Evolutionary conservation across 2,113 vertebrate genomes (phyloP), one percentile per base, ranked within the genome.

Genomic region (Heloderma charlesbogerti): DNA sequence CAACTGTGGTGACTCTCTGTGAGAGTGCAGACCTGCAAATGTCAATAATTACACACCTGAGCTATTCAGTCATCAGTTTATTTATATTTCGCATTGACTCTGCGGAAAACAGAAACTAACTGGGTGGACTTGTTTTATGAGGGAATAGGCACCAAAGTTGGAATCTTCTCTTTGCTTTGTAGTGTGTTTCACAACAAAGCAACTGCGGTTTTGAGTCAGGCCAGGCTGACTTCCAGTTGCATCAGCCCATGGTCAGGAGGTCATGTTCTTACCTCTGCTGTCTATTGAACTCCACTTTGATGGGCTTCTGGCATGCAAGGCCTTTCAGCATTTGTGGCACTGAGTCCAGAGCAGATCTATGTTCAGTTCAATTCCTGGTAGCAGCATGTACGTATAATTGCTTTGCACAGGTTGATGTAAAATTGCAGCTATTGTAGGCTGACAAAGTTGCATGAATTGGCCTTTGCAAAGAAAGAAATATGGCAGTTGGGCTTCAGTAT

Each of bases 1-100:
- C 27, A 3, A 67, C 5, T 54, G 34, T 34, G 5, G 87, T 8
- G 78, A 0, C 27, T 0, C 5, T 3, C 10, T 6, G 0, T 10
- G 6, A 72, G 54, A 63, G 37, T 87, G 27, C 25, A 57, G 40
- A 34, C 31, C 71, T 34, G 81, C 54, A 83, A 63, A 37, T 75
- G 69, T 74, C 80, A 48, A 89, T 60, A 84, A 75, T 83, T 54
- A 27, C 77, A 74, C 51, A 60, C 25, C 63, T 72, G 43, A 37
- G 51, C 63, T 34, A 74, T 60, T 74, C 88, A 60, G 13, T 37
- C 18, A 3, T 25, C 34, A 57, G 67, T 71, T 48, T 67, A 48
- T 81, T 88, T 88, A 54, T 71, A 27, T 80, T 51, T 81, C 27
- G 27, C 31, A 12, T 16, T 40, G 63, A 45, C 37, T 74, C 12